Evolutionary conservation across 2,113 vertebrate species (phyloP).

Genomic region (Pachypanchax playfairii): DNA sequence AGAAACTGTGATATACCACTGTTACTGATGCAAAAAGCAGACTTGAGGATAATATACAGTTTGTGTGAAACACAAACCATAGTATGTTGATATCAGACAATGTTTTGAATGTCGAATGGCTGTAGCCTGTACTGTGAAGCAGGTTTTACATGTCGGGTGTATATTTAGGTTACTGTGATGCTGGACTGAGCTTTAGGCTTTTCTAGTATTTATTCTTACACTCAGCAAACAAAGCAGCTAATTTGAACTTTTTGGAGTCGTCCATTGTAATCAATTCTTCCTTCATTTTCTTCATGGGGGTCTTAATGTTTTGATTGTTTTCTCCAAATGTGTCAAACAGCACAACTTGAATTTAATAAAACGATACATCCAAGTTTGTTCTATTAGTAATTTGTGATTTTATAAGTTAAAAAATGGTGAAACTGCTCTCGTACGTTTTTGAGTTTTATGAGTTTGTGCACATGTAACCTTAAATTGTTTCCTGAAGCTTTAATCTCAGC

Average conservation of each 20-base stretch:
- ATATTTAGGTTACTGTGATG: background rate
- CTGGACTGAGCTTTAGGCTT: no score
- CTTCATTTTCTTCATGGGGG: no score
- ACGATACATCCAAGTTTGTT: background rate
- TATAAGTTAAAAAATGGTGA: no score
- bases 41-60: constrained; percentile 32
- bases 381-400: no score
- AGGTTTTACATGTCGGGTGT: background rate
- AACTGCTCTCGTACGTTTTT: no score
- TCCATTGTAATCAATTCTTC: no score
- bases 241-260: no score
- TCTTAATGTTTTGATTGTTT: background rate
- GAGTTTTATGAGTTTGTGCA: no score
- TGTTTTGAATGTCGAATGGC: constrained; percentile 8
- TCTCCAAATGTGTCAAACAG: background rate
- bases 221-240: background rate
- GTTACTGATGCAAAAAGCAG: constrained; percentile 15
- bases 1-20: constrained; percentile 7
- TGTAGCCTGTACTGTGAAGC: background rate
- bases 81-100: background rate
- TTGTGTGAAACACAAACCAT: constrained; percentile 17
- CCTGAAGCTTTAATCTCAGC: background rate
- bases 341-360: background rate
- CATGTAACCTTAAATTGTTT: background rate
- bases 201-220: no score